phyloP scores from a whole-genome alignment of 2,113 vertebrate species.

The Menidia beryllina region DNA sequence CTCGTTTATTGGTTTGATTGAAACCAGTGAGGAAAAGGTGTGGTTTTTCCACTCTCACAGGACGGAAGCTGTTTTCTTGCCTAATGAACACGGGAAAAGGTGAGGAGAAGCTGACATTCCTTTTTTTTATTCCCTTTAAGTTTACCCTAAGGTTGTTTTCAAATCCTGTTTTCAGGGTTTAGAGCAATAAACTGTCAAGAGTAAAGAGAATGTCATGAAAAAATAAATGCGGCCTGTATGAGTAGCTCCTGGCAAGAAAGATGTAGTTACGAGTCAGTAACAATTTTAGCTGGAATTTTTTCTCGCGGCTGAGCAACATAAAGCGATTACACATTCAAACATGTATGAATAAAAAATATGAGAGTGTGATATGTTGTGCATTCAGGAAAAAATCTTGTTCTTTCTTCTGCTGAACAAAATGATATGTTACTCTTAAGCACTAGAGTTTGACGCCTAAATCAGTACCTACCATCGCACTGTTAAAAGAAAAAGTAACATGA shows the following conservation, averaged over 20 bases:
- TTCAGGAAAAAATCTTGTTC: too few relatives aligned
- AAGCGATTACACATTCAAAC: too few relatives aligned
- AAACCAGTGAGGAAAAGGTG: slow-evolving; percentile 48
- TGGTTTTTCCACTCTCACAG: slow-evolving; percentile 29
- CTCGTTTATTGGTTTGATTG: slow-evolving; percentile 69
- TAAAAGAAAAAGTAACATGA: too few relatives aligned
- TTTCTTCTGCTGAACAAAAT: too few relatives aligned
- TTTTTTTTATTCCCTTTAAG: background rate
- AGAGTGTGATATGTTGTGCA: too few relatives aligned
- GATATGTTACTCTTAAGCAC: too few relatives aligned
- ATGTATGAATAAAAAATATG: too few relatives aligned
- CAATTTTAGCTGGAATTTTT: too few relatives aligned
- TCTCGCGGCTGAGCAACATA: too few relatives aligned
- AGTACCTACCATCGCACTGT: too few relatives aligned
- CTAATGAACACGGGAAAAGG: slow-evolving; percentile 19
- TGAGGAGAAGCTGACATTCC: slow-evolving; percentile 3
- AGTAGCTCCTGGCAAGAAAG: background rate
- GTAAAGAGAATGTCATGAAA: background rate
- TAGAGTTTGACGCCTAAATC: too few relatives aligned
- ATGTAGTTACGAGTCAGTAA: background rate
- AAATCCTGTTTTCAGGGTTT: background rate
- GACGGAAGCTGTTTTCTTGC: slow-evolving; percentile 33
- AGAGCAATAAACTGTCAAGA: background rate
- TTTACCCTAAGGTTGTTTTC: background rate
- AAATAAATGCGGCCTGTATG: background rate